Conservation (phyloP, 2,113 vertebrate species). For the Bagarius yarrelli region DNA sequence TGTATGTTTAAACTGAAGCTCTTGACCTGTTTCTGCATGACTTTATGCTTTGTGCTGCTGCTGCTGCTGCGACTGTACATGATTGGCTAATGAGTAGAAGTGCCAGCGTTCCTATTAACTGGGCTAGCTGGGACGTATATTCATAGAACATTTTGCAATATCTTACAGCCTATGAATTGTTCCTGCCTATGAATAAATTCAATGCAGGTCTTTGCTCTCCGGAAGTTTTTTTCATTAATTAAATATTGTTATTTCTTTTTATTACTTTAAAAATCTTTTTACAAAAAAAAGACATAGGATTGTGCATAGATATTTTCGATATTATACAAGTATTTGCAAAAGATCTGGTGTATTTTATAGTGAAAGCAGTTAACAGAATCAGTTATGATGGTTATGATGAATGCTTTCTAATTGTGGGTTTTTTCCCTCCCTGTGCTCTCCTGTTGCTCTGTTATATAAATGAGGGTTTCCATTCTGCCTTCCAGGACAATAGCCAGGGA, state of each 20-base stretch:
- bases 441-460: slow-evolving; percentile 47
- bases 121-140: neutral
- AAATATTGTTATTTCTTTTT: too few relatives aligned
- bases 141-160: neutral
- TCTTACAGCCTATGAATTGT: neutral
- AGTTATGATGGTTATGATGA: slow-evolving; percentile 22
- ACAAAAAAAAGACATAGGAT: too few relatives aligned
- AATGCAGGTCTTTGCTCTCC: too few relatives aligned
- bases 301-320: too few relatives aligned
- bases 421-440: slow-evolving; percentile 30
- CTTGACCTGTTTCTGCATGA: neutral
- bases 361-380: neutral
- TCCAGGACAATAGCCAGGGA: slow-evolving; percentile 47
- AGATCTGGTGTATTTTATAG: neutral
- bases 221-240: too few relatives aligned
- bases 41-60: neutral
- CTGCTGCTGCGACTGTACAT: too few relatives aligned
- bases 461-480: slow-evolving; percentile 48
- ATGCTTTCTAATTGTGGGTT: neutral
- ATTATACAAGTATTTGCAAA: too few relatives aligned
- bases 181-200: too few relatives aligned
- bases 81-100: neutral
- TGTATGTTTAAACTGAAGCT: neutral
- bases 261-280: too few relatives aligned
- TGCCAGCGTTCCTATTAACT: neutral